Conservation (phyloP, 1,140 invertebrate genomes). For the Belonocnema kinseyi region DNA sequence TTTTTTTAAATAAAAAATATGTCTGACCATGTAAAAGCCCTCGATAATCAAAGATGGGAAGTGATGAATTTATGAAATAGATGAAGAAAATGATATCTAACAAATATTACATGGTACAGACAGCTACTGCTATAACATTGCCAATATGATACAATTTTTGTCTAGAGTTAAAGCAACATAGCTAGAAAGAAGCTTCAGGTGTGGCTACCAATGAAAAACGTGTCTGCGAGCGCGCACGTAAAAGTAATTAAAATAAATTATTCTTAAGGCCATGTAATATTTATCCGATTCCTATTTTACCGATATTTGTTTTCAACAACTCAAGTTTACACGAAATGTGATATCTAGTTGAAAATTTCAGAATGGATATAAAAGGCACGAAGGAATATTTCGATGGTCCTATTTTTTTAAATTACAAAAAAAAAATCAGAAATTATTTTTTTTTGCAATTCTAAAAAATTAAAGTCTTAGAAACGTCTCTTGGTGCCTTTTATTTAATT, state of each 20-base stretch:
- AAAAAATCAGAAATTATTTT: too few relatives aligned
- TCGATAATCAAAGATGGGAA: neutral
- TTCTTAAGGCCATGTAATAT: neutral
- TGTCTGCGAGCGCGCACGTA: constrained; percentile 48
- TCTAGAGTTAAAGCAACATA: constrained; percentile 71
- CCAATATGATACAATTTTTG: constrained; percentile 58
- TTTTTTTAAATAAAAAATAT: neutral
- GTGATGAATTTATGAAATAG: neutral
- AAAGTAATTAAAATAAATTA: neutral
- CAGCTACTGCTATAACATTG: constrained; percentile 69
- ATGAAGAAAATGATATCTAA: constrained; percentile 30
- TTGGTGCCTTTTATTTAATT: too few relatives aligned
- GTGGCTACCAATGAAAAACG: constrained; percentile 53
- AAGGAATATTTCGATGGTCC: too few relatives aligned
- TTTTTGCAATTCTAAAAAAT: too few relatives aligned
- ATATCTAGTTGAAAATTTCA: too few relatives aligned
- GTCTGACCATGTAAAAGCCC: neutral
- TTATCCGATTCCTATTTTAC: too few relatives aligned
- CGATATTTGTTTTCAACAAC: too few relatives aligned
- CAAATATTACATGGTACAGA: constrained; percentile 56
- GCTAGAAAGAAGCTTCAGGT: constrained; percentile 69
- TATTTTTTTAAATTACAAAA: too few relatives aligned
- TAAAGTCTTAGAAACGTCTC: too few relatives aligned
- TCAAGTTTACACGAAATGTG: too few relatives aligned
- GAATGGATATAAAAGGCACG: too few relatives aligned